Base-by-base conservation (phyloP, 2,888 invertebrate species). In the Odontocerum albicorne region DNA sequence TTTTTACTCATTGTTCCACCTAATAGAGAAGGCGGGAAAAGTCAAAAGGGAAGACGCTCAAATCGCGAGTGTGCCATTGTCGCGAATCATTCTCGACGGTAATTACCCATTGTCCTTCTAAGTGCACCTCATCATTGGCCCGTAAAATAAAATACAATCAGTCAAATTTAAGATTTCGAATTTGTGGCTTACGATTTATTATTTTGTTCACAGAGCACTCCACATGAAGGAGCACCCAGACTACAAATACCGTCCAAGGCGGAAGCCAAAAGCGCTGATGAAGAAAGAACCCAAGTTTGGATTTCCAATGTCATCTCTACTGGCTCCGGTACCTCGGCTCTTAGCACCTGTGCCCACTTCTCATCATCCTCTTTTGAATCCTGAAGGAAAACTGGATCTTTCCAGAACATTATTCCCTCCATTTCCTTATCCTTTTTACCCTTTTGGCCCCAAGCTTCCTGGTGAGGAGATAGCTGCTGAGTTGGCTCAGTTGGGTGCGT, bases 161-260 rank as follows among this genome's bases (percentile, higher is more conserved):
- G n/a, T n/a, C n/a, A n/a, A n/a, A n/a, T n/a, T n/a, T n/a, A n/a
- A n/a, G n/a, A n/a, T n/a, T n/a, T n/a, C n/a, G n/a, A n/a, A n/a
- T n/a, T n/a, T n/a, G n/a, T n/a, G n/a, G n/a, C n/a, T n/a, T n/a
- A n/a, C n/a, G n/a, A n/a, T n/a, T n/a, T 22, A 46, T 54, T 57
- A 46, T 62, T 64, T 66, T 65, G 64, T 54, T 77, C 77, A 19
- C 83, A 93, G 92, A 71, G 92, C 92, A 31, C 80, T 93, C 8
- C 92, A 93, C 80, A 93, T 93, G 92, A 92, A 92, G 74, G 92
- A 93, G 69, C 92, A 92, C 66, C 93, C 92, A 4, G 92, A 93
- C 75, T 93, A 93, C 81, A 93, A 93, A 74, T 93, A 92, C 76
- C 82, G 92, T 38, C 92, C 92, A 8, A 80, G 92, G 49, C 79